Base-by-base conservation (phyloP, 2,888 invertebrate species). In the Yponomeuta plumbellus region DNA sequence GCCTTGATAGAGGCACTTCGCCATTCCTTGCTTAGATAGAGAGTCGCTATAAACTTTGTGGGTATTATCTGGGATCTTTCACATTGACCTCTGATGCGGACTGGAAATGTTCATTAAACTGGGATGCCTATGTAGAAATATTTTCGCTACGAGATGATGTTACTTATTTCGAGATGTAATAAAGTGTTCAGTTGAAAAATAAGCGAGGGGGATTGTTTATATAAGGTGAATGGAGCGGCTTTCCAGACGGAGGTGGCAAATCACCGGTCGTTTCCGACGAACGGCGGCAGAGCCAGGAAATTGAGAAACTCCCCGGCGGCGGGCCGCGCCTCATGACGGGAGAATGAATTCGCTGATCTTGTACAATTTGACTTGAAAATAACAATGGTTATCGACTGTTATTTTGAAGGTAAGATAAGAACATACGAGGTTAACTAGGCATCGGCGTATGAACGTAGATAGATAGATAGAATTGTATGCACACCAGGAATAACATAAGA, bases 201-300 rank as follows among this genome's bases (percentile, higher is more conserved):
- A 72, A 71, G 70, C 72, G 70, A 70, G 69, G 70, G 69, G 72
- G 73, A 75, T 75, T 74, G 75, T 75, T 80, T 76, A 75, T 73
- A 71, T 74, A 70, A 71, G 72, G 69, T 74, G 73, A 72, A 74
- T 71, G 75, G 73, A 59, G 21, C 21, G 23, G 70, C 75, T 75
- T 74, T 72, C 75, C 76, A 76, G 76, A 78, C 82, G 81, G 80
- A 81, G 79, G 82, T 81, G 81, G 80, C 81, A 82, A 85, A 84
- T 85, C 84, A 79, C 77, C 76, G 77, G 73, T 75, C 76, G 81
- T 81, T 80, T 84, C 83, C 84, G 80, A 34, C 44, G 74, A 74
- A 76, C 75, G 75, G 76, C 76, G 73, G 67, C 74, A 68, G 71
- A 73, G 71, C 73, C 81, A 52, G 84, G 84, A 84, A 81, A 84